Base-by-base conservation (phyloP, 2,888 invertebrate genomes). In the Drosophila infuscata region DNA sequence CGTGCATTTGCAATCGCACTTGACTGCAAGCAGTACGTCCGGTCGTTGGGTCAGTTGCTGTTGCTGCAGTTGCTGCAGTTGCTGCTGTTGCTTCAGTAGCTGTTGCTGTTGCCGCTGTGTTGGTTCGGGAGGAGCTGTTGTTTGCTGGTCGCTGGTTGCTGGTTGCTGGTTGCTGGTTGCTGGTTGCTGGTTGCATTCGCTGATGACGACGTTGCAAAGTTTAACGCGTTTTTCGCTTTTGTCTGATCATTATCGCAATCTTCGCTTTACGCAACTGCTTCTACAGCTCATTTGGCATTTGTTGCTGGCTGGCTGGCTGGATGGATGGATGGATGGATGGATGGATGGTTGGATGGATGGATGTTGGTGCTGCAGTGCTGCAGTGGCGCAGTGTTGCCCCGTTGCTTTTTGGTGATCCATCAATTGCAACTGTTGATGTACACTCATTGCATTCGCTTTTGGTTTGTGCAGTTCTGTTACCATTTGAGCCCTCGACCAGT, bases 1-100 rank as follows among this genome's bases (percentile, higher is more conserved):
- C 89, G 89, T 87, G 89, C 88, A 88, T 88, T 89, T 89, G 89
- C 87, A 83, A 88, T 88, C 87, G 89, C 88, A 88, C 89, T 88
- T 88, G 89, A 76, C 81, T 81, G 87, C 76, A 75, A 69, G 63
- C 75, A 70, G 70, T 78, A 82, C 84, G 87, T 87, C 87, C 89
- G 86, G 89, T 87, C 81, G 72, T 53, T 76, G 80, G 76, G 79
- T 79, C 79, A 72, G 71, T 80, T 54, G 73, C 35, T 49, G 65
- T 29, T 25, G 56, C 32, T 52, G 76, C 52, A 46, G 58, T 46
- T 54, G 41, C 33, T 48, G 65, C 11, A 46, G 58, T 46, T 54
- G 41, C 33, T 48, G 65, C 11, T 46, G 46, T 20, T 43, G 43
- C 43, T 20, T 43, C 20, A 43, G 43, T 43, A 43, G 43, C 46